Base-by-base conservation (phyloP, 2,113 vertebrate genomes). In the Ranitomeya imitator region DNA sequence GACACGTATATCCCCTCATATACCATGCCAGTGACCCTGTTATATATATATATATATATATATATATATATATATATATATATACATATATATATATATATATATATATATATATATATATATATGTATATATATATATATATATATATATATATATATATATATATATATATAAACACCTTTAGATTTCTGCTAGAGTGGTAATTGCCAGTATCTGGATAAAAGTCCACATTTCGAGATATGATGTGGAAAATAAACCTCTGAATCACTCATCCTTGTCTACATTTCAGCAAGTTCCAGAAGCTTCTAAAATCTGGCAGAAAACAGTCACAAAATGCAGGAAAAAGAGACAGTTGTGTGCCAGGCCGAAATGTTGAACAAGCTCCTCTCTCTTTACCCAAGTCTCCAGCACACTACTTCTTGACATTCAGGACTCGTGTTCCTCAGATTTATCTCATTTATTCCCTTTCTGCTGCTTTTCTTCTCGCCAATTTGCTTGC, bases 391-490 rank as follows among this genome's bases (percentile, higher is more conserved):
- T 19, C 65, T 71, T 88, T 82, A 73, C 82, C 69, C 77, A 88
- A 65, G 67, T 65, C 51, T 65, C 57, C 76, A 37, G 76, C 63
- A 80, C 18, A 31, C 26, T 88, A 19, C 86, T 88, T 51, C 79
- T 82, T 74, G 78, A 88, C 86, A 88, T 82, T 88, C 86, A 23
- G 67, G 51, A 80, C 65, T 69, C 26, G 86, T 82, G 78, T 82
- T 82, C 65, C 79, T 82, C 79, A 88, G 86, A 82, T 88, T 88
- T 88, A 88, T 88, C 86, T 82, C 86, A 82, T 88, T 88, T 88
- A 88, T 82, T 88, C 79, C 86, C 78, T 82, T 88, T 88, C 78
- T 88, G 86, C 79, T 26, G 79, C 79, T 82, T 88, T 88, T 88
- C 86, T 88, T 88, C 59, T 82, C 65, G 79, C 51, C 86, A 82